A percentile compares a stretch with the other conserved stretches of the same genome.
phyloP scores from a whole-genome alignment of 2,113 vertebrate genomes.

The zebrafish (Danio rerio) region GRCz12tu NC_133194.1:307001-307500 shows the following conservation, averaged over 20 bases:
- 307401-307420: too few species aligned
- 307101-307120: too few species aligned
- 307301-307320: constrained; percentile 18
- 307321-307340: too few species aligned
- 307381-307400: constrained; percentile 11
- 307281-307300: constrained; percentile 55
- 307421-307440: constrained; percentile 29
- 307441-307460: constrained; percentile 81
- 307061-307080: too few species aligned
- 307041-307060: too few species aligned
- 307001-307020: constrained; percentile 88
- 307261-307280: constrained; percentile 61
- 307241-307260: constrained; percentile 94
- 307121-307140: not conserved
- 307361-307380: not conserved
- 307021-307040: not conserved
- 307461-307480: constrained; percentile 91
- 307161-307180: constrained; percentile 39
- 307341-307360: not conserved
- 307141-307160: not conserved
- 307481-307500: constrained; percentile 86
- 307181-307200: constrained; percentile 95
- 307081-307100: too few species aligned
- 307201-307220: constrained; percentile 91
- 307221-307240: constrained; percentile 96